These are phyloP conservation scores for Maniola hyperantus DNA, from an alignment of 2,888 invertebrate species.

Conservation along the genomic window DNA sequence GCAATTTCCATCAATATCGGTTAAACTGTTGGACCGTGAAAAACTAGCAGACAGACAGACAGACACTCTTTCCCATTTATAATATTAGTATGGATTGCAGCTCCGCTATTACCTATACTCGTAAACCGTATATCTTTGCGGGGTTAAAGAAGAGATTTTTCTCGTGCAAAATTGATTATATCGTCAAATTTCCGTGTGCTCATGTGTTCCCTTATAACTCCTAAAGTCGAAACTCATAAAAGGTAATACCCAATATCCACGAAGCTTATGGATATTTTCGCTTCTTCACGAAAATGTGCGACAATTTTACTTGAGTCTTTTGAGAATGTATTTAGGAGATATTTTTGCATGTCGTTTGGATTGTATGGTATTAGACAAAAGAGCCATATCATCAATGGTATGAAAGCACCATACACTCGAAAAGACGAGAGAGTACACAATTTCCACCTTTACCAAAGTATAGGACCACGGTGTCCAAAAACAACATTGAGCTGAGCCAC, in stretches of 20 bases:
- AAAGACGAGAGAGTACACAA: background rate
- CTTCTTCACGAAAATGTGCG: background rate
- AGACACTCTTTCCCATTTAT: too few relatives aligned
- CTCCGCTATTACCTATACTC: background rate
- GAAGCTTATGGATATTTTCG: background rate
- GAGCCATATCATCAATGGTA: too few relatives aligned
- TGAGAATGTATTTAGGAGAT: background rate
- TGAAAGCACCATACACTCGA: too few relatives aligned
- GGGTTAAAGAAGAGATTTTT: background rate
- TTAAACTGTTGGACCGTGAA: too few relatives aligned
- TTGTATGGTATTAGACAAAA: background rate
- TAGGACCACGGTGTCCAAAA: background rate
- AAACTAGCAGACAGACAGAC: too few relatives aligned
- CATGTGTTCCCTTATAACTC: constrained; percentile 2
- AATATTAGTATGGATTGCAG: too few relatives aligned
- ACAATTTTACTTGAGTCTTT: background rate
- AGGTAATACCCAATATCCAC: constrained; percentile 10
- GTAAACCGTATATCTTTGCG: background rate
- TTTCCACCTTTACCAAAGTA: background rate
- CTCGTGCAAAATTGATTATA: background rate
- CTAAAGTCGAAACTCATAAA: constrained; percentile 14
- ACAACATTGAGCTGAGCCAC: too few relatives aligned
- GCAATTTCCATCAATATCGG: too few relatives aligned
- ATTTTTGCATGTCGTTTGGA: background rate
- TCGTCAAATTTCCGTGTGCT: constrained; percentile 9